phyloP scores from a whole-genome alignment of 2,797 vertebrate species.

The Pseudocheirus occidentalis region DNA sequence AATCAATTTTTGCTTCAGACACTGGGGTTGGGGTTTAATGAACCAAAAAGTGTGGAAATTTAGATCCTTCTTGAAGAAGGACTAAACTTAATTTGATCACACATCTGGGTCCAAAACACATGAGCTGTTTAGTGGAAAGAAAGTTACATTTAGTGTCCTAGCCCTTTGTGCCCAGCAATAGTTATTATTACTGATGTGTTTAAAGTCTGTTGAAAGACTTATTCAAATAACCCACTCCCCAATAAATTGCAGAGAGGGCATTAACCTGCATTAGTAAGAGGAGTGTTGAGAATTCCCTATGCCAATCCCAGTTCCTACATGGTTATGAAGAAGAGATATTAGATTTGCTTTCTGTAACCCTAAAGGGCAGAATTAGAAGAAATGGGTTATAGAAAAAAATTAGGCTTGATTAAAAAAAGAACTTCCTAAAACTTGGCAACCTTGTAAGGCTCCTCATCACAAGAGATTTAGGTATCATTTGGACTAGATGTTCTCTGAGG shows the following conservation, averaged over 20 bases:
- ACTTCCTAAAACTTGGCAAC: not conserved
- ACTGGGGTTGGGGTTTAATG: not conserved
- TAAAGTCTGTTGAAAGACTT: not conserved
- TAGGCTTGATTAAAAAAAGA: not conserved
- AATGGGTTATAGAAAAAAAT: not conserved
- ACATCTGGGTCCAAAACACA: not conserved
- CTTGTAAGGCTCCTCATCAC: not conserved
- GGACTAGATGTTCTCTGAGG: not conserved
- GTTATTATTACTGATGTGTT: not conserved
- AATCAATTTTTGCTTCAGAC: not conserved
- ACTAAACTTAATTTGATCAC: not conserved
- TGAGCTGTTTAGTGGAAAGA: not conserved
- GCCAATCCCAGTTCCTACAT: not conserved
- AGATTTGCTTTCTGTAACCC: not conserved
- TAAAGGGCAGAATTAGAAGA: not conserved
- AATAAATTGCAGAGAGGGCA: not conserved
- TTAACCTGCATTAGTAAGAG: not conserved
- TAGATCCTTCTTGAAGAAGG: not conserved
- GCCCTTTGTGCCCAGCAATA: not conserved
- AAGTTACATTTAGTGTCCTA: not conserved
- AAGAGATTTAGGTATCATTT: not conserved
- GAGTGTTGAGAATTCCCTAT: not conserved
- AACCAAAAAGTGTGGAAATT: not conserved
- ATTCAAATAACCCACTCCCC: not conserved
- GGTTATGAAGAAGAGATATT: not conserved